Evolutionary conservation across 2,888 invertebrate species (phyloP).

Genomic region (Caenorhabditis becei): DNA sequence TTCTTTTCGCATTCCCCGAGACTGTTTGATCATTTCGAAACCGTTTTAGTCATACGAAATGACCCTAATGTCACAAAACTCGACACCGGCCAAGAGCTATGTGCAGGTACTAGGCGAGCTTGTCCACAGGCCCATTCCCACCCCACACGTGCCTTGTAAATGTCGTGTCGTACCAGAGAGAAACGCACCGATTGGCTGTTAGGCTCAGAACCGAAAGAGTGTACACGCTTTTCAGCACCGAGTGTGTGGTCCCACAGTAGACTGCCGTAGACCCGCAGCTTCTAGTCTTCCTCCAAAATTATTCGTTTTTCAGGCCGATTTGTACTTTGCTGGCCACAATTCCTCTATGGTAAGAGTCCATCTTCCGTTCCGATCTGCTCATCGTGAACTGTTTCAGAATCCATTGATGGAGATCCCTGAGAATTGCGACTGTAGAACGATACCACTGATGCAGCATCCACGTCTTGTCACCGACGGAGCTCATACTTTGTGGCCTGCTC

Average conservation of each 20-base stretch:
- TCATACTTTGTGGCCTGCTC: slow-evolving; percentile 75
- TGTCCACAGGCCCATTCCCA: slow-evolving; percentile 4
- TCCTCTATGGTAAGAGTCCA: slow-evolving; percentile 66
- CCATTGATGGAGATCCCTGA: slow-evolving; percentile 75
- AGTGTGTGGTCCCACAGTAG: slow-evolving; percentile 52
- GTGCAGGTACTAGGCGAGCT: slow-evolving; percentile 55
- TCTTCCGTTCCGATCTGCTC: neutral
- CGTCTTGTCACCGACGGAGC: slow-evolving; percentile 71
- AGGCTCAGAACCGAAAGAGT: slow-evolving; percentile 13
- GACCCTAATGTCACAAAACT: slow-evolving; percentile 73
- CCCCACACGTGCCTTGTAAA: slow-evolving; percentile 31
- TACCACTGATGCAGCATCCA: slow-evolving; percentile 75
- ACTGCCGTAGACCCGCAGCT: slow-evolving; percentile 6
- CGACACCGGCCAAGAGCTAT: slow-evolving; percentile 74
- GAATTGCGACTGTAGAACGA: slow-evolving; percentile 76
- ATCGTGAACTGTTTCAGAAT: slow-evolving; percentile 53
- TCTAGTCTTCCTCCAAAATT: neutral
- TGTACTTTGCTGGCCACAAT: slow-evolving; percentile 72
- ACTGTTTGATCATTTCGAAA: slow-evolving; percentile 5
- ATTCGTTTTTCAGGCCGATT: slow-evolving; percentile 66
- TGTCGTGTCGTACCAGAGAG: slow-evolving; percentile 45
- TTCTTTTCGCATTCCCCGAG: no score
- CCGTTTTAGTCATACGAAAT: slow-evolving; percentile 75
- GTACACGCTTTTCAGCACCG: slow-evolving; percentile 43
- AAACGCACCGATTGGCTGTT: slow-evolving; percentile 1